Evolutionary conservation across 1,140 invertebrate genomes (phyloP).

Genomic region (Neoseiulus cucumeris): DNA sequence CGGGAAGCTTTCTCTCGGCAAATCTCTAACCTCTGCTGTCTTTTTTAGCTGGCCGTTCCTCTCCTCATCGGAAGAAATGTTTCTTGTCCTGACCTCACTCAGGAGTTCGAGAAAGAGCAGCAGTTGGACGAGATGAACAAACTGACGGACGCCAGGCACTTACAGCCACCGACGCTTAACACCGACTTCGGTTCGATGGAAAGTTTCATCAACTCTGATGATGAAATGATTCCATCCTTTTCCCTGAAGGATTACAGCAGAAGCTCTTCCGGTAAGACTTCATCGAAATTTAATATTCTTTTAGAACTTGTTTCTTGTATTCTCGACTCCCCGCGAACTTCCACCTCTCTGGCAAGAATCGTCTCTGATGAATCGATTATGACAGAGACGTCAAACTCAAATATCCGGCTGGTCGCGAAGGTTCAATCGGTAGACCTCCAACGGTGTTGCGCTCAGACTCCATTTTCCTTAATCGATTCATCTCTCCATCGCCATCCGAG

Average conservation of each 20-base stretch:
- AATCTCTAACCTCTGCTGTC: background rate
- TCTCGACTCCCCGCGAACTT: too few species aligned
- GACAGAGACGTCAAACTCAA: too few species aligned
- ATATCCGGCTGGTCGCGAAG: too few species aligned
- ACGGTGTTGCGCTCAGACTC: too few species aligned
- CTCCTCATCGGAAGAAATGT: conserved; percentile 4
- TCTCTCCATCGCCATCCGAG: too few species aligned
- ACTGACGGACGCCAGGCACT: background rate
- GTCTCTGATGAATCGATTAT: too few species aligned
- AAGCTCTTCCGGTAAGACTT: background rate
- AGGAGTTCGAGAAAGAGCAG: background rate
- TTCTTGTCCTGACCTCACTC: background rate
- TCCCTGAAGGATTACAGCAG: background rate
- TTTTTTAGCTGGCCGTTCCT: background rate
- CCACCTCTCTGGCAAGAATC: too few species aligned
- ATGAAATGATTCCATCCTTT: background rate
- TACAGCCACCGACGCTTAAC: background rate
- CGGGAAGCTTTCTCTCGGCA: too few species aligned
- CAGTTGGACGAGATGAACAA: background rate
- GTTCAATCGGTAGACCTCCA: too few species aligned
- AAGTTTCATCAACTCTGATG: background rate
- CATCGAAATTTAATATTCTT: background rate
- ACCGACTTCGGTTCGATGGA: background rate
- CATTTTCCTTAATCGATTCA: too few species aligned
- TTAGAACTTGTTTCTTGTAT: too few species aligned